phyloP scores from a whole-genome alignment of 2,888 invertebrate species.

The Hoplodrina blanda region DNA sequence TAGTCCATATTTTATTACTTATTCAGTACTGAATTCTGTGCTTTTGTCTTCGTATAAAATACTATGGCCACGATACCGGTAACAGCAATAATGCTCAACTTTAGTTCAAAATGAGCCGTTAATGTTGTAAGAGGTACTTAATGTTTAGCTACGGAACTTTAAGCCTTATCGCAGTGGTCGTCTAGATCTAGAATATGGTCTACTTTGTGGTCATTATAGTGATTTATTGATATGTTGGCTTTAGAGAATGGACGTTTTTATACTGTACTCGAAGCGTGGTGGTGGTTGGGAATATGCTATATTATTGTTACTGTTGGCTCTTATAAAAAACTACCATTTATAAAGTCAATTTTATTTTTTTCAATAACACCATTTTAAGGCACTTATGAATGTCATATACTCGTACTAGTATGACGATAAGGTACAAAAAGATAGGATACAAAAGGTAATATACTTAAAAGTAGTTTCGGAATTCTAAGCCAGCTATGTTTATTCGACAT shows the following conservation, averaged over 20 bases:
- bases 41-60: constrained; percentile 71
- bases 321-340: not conserved
- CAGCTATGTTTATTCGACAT: not conserved
- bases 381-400: no score
- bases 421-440: no score
- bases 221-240: constrained; percentile 45
- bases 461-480: not conserved
- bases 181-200: constrained; percentile 33
- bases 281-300: constrained; percentile 9
- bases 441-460: no score
- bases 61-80: constrained; percentile 58
- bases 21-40: constrained; percentile 60
- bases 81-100: constrained; percentile 53
- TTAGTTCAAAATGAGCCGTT: constrained; percentile 74
- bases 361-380: no score
- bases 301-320: constrained; percentile 17
- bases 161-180: constrained; percentile 44
- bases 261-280: constrained; percentile 18
- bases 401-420: no score
- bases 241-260: constrained; percentile 30
- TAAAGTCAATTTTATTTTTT: not conserved
- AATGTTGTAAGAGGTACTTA: constrained; percentile 72
- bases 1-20: constrained; percentile 65
- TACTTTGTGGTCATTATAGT: constrained; percentile 29
- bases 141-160: constrained; percentile 49